phyloP scores from a whole-genome alignment of 2,113 vertebrate species.

The Lepisosteus oculatus region DNA sequence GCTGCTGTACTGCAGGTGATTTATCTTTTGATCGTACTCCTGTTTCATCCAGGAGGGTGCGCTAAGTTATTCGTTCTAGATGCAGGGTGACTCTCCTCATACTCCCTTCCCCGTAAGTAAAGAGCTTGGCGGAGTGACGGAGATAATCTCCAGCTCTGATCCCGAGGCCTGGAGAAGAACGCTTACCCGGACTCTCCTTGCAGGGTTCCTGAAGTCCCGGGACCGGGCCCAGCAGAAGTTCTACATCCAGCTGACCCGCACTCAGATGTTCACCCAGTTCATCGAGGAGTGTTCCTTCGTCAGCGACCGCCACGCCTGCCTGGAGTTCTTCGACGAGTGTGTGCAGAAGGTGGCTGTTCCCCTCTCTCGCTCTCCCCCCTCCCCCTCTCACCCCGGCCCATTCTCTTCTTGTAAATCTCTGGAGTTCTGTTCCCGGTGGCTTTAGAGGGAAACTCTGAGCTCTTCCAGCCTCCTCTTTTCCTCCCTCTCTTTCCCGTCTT shows the following conservation, averaged over 20 bases:
- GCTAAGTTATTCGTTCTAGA: too few species aligned
- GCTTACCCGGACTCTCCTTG: too few species aligned
- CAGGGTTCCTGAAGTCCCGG: slow-evolving; percentile 86
- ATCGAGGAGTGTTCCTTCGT: slow-evolving; percentile 93
- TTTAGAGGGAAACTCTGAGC: background rate
- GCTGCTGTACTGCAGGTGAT: too few species aligned
- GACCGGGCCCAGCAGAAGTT: slow-evolving; percentile 85
- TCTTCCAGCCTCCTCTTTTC: background rate
- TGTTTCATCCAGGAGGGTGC: too few species aligned
- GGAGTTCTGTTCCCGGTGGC: background rate
- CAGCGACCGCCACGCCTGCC: slow-evolving; percentile 80
- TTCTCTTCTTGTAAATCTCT: background rate
- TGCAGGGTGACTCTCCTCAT: too few species aligned
- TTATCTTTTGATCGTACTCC: too few species aligned
- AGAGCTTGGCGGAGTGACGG: too few species aligned
- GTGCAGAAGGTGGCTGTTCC: slow-evolving; percentile 77
- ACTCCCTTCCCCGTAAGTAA: too few species aligned
- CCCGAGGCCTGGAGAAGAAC: too few species aligned
- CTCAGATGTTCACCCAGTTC: slow-evolving; percentile 94
- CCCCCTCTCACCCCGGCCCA: background rate
- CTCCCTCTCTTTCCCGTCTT: background rate
- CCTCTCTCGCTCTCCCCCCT: background rate
- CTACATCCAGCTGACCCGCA: slow-evolving; percentile 78
- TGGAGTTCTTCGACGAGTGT: slow-evolving; percentile 91
- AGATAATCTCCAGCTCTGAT: too few species aligned